Percentiles rank a stretch among this genome's conserved stretches.
These are phyloP conservation scores for Apteryx owenii DNA, from an alignment of 2,113 vertebrate species.

Conservation along the genomic window DNA sequence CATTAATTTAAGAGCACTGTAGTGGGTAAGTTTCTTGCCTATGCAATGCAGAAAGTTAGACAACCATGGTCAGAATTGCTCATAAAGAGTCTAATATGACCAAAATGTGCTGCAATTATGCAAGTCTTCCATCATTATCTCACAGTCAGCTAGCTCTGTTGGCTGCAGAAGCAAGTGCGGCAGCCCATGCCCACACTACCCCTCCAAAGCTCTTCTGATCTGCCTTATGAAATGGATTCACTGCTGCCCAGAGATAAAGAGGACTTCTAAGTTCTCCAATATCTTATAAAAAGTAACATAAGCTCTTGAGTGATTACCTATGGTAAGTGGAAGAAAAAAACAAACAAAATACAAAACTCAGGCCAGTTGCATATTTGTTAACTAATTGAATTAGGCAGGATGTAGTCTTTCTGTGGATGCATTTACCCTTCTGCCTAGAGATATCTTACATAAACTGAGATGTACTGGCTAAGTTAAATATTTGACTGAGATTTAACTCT, in stretches of 20 bases:
- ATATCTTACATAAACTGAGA: neutral
- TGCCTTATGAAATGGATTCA: neutral
- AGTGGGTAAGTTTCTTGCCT: neutral
- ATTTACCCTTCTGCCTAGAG: neutral
- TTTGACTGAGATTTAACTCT: neutral
- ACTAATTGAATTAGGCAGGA: neutral
- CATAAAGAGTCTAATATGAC: neutral
- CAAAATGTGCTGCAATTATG: neutral
- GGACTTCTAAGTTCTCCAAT: neutral
- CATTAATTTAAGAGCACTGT: neutral
- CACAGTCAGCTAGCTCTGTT: neutral
- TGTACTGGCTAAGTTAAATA: neutral
- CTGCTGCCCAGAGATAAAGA: neutral
- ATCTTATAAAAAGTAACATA: neutral
- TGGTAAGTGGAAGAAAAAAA: neutral
- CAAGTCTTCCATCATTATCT: neutral
- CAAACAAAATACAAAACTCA: neutral
- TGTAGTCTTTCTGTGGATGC: neutral
- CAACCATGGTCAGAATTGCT: neutral
- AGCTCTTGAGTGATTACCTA: neutral
- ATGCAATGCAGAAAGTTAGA: accelerated
- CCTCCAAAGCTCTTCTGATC: neutral
- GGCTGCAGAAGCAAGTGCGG: accelerated
- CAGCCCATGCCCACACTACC: accelerated
- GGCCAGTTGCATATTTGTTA: neutral